Percentiles rank a stretch among this genome's conserved stretches.
Evolutionary conservation across 2,888 invertebrate species (phyloP).

Genomic region (Himalopsyche tibetana): DNA sequence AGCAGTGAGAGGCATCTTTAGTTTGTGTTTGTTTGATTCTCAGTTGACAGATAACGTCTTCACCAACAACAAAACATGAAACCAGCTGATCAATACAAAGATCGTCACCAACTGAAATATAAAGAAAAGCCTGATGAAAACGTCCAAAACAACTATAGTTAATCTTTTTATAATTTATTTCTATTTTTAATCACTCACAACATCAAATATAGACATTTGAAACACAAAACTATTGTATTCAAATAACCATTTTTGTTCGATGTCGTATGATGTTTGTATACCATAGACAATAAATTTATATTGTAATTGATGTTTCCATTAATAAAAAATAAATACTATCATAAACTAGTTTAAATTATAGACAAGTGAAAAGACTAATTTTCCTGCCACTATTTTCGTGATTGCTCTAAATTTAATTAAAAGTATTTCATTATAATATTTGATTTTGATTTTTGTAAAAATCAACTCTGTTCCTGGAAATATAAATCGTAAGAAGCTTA

Average conservation of each 20-base stretch:
- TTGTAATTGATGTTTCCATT: too few species aligned
- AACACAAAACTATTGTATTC: not conserved
- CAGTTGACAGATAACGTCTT: conserved; percentile 67
- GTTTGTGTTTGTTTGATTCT: conserved; percentile 59
- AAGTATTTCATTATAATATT: too few species aligned
- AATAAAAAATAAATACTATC: too few species aligned
- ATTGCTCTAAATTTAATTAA: too few species aligned
- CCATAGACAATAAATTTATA: not conserved
- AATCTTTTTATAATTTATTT: not conserved
- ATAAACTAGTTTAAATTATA: too few species aligned
- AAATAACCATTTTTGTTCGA: too few species aligned
- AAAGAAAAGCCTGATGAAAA: conserved; percentile 14
- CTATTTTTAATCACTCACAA: conserved; percentile 3
- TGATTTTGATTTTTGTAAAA: too few species aligned
- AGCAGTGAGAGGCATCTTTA: conserved; percentile 84
- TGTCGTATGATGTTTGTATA: not conserved
- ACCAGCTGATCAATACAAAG: conserved; percentile 75
- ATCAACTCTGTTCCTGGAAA: too few species aligned
- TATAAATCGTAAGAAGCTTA: too few species aligned
- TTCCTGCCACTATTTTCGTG: too few species aligned
- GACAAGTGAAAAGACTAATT: too few species aligned
- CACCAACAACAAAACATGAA: conserved; percentile 75
- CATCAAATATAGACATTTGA: conserved; percentile 49
- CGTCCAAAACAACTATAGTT: not conserved
- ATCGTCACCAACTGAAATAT: conserved; percentile 63